Base-by-base conservation (phyloP, 2,888 invertebrate genomes). In the Cheilosia soror region DNA sequence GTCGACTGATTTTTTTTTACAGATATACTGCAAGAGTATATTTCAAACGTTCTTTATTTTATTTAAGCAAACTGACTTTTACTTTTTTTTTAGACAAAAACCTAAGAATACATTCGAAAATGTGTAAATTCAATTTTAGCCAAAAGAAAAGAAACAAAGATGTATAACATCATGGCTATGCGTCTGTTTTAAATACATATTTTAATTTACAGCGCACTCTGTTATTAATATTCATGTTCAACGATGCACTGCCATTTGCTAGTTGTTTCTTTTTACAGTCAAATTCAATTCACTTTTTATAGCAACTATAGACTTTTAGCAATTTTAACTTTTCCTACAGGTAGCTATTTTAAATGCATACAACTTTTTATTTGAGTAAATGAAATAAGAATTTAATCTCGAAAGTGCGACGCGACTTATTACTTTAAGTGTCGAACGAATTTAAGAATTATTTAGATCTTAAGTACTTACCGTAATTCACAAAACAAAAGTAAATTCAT, bases 391-490 rank as follows among this genome's bases (percentile, higher is more conserved):
- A 63, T 42, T 62, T 82, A 71, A 78, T 83, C 65, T 83, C 82
- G 72, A 82, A 66, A 72, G 66, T 83, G 83, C 83, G 83, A 83
- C 83, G 83, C 83, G 83, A 83, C 83, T 83, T 83, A 83, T 78
- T 78, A 83, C 55, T 73, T 73, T 78, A 78, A 72, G 83, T 78
- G 83, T 83, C 83, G 83, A 83, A 68, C 78, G 83, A 83, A 83
- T 83, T 83, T 83, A 83, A 77, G 51, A 72, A 68, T 25, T 60
- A 69, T 79, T 75, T 79, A 84, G 79, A 79, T 65, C 53, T 20
- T 84, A 79, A 75, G 79, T 84, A 79, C 57, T 79, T 69, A 83
- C 25, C 37, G 60, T 69, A 58, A 31, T 73, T 73, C 69, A 69
- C 75, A 73, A 78, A 82, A 62, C 44, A 65, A 82, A 9, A 57